Evolutionary conservation across 2,888 invertebrate genomes (phyloP), one percentile per base, ranked within the genome.

Genomic region (Bembecia ichneumoniformis): DNA sequence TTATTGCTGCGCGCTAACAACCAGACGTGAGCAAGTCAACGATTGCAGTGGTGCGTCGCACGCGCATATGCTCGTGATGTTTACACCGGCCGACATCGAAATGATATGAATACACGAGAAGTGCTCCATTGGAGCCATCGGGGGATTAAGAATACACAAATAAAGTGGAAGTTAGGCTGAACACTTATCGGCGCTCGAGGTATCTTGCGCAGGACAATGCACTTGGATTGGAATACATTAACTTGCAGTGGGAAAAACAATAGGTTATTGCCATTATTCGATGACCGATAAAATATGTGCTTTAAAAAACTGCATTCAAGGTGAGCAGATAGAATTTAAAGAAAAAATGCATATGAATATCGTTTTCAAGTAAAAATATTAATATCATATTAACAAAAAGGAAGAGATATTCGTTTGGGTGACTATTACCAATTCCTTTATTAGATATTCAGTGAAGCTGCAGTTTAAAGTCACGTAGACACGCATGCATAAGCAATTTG

Each of bases 401-500:
- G 40, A 40, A 40, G 2, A 63, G 65, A 58, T 58, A 61, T 56
- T 59, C 58, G 55, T 60, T 49, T 51, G 43, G 47, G 34, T 17
- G 43, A 17, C 49, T 57, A 69, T 66, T 68, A 46, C 15, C 46
- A 13, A 62, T 69, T 67, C 64, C 60, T 56, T 60, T 60, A 70
- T 73, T 69, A 68, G 66, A 63, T 67, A 78, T 78, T 71, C 75
- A 71, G 71, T 66, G 68, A 73, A 66, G 68, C 69, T 80, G 77
- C 72, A 74, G 66, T 49, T 48, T 60, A 28, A 55, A 72, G 71
- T 77, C 74, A 74, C 74, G 72, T 75, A 71, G 75, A 67, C 69
- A 77, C 72, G 80, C 82, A 82, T 82, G 80, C 79, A 82, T 82
- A 79, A 82, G 69, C 75, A 74, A 81, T 81, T 73, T 64, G 68